Evolutionary conservation across 2,797 vertebrate species (phyloP).

Genomic region (Furcifer pardalis): DNA sequence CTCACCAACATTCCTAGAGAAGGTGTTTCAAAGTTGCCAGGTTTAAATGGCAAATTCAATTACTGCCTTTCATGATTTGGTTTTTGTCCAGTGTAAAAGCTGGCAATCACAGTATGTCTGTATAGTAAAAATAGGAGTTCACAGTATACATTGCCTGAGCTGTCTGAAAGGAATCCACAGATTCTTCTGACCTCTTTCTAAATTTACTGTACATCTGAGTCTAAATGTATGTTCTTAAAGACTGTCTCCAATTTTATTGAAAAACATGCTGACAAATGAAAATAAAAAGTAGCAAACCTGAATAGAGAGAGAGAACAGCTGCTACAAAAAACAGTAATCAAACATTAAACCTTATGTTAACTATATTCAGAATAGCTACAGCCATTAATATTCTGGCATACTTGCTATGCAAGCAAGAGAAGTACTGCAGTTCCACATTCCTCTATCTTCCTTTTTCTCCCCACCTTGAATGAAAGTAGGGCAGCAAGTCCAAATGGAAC

Average conservation of each 20-base stretch:
- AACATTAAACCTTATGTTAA: not conserved
- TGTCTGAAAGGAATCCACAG: not conserved
- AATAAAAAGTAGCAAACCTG: not conserved
- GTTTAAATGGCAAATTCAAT: not conserved
- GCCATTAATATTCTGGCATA: too few relatives aligned
- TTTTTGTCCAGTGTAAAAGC: conserved; percentile 5
- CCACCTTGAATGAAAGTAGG: too few relatives aligned
- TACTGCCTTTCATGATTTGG: not conserved
- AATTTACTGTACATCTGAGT: conserved; percentile 27
- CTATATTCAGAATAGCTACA: too few relatives aligned
- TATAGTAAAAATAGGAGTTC: not conserved
- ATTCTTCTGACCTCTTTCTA: conserved; percentile 26
- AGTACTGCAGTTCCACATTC: too few relatives aligned
- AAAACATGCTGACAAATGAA: conserved; percentile 7
- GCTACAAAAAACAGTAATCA: not conserved
- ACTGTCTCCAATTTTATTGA: not conserved
- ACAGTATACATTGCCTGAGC: not conserved
- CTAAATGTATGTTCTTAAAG: conserved; percentile 22
- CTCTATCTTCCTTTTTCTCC: too few relatives aligned
- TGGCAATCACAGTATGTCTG: not conserved
- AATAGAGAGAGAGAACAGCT: not conserved
- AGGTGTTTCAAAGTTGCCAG: not conserved
- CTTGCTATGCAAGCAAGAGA: too few relatives aligned
- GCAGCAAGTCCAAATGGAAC: too few relatives aligned
- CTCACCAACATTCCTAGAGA: not conserved